A percentile compares a stretch with the other conserved stretches of the same genome.
Evolutionary conservation across 2,888 invertebrate genomes (phyloP).

Genomic region (Archips xylosteana): DNA sequence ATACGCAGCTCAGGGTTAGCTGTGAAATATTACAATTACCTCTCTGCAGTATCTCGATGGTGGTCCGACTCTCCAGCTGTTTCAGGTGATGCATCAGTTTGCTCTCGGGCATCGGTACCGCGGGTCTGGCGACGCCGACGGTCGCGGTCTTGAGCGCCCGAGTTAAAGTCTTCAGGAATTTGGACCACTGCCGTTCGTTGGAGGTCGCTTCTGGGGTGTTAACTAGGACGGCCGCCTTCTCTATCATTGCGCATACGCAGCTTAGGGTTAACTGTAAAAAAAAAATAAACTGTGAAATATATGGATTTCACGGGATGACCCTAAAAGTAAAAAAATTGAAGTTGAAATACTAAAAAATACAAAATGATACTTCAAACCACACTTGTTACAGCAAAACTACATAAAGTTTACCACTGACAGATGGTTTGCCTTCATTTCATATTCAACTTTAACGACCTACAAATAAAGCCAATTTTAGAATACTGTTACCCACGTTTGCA

Average conservation of each 20-base stretch:
- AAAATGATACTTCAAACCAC: too few species aligned
- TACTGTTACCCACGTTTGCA: too few species aligned
- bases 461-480: too few species aligned
- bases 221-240: slow-evolving; percentile 65
- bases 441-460: too few species aligned
- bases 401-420: too few species aligned
- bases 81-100: slow-evolving; percentile 66
- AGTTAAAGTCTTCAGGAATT: slow-evolving; percentile 82
- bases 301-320: too few species aligned
- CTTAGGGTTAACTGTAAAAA: slow-evolving; percentile 71
- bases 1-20: slow-evolving; percentile 75
- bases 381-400: too few species aligned
- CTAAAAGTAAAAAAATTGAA: too few species aligned
- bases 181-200: slow-evolving; percentile 82
- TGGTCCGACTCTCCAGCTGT: slow-evolving; percentile 70
- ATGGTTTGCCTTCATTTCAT: too few species aligned
- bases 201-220: slow-evolving; percentile 75
- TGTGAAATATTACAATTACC: slow-evolving; percentile 70
- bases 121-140: slow-evolving; percentile 64
- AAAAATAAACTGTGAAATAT: too few species aligned
- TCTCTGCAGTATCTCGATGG: slow-evolving; percentile 75
- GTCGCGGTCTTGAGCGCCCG: slow-evolving; percentile 73
- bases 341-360: too few species aligned
- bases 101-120: slow-evolving; percentile 57
- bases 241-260: slow-evolving; percentile 72